Conservation (phyloP, 2,113 vertebrate genomes). For the Blennius ocellaris region DNA sequence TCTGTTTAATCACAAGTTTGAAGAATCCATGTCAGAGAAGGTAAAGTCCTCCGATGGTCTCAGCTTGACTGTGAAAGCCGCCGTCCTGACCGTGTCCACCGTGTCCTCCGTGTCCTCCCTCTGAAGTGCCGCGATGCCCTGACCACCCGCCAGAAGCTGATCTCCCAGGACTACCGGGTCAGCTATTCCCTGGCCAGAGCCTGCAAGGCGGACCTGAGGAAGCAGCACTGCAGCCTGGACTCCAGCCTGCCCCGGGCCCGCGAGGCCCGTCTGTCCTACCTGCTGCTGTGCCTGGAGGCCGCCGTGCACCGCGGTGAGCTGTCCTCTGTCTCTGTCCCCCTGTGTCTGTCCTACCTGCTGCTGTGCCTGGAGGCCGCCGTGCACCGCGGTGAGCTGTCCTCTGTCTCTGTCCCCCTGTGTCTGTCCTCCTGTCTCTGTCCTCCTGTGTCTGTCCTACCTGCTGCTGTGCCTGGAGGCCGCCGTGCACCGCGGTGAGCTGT, state of each 20-base stretch:
- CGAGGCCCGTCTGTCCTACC: conserved; percentile 95
- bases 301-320: conserved; percentile 92
- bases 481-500: conserved; percentile 92
- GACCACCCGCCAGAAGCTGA: conserved; percentile 96
- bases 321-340: no score
- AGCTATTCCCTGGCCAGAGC: conserved; percentile 97
- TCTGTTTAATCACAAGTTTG: conserved; percentile 99
- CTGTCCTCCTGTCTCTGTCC: no score
- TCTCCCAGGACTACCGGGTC: conserved; percentile 96
- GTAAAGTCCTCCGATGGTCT: conserved; percentile 16
- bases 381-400: no score
- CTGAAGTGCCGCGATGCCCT: conserved; percentile 93
- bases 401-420: no score
- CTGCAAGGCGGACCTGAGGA: conserved; percentile 94
- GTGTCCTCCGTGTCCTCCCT: background rate
- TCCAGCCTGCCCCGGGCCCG: conserved; percentile 90
- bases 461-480: conserved; percentile 95
- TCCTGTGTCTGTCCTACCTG: conserved; percentile 97
- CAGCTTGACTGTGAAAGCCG: no score
- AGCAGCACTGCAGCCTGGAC: conserved; percentile 94
- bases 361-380: no score
- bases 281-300: conserved; percentile 95
- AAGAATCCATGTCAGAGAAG: conserved; percentile 95
- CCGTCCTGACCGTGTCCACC: no score
- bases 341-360: no score